Percentiles rank a stretch among this genome's conserved stretches.
Evolutionary conservation across 2,113 vertebrate genomes (phyloP).

Genomic region (Caloenas nicobarica): DNA sequence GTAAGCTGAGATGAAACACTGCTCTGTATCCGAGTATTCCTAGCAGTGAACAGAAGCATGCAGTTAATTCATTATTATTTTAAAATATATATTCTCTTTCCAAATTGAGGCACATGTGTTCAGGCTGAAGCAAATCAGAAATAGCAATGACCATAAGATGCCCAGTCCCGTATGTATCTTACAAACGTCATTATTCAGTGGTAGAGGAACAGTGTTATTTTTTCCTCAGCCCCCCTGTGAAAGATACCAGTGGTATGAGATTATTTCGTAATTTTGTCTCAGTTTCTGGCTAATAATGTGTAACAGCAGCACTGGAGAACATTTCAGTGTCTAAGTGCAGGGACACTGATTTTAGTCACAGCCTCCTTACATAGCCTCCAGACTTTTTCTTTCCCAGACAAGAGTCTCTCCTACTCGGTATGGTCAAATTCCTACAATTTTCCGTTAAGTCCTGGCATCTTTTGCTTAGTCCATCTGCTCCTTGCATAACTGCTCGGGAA

Average conservation of each 20-base stretch:
- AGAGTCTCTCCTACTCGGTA: neutral
- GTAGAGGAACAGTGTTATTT: neutral
- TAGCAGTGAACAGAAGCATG: neutral
- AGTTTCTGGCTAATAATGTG: neutral
- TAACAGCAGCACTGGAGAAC: neutral
- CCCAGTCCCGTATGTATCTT: neutral
- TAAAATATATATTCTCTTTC: neutral
- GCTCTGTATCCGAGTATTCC: neutral
- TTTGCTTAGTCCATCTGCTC: neutral
- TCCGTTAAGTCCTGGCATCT: neutral
- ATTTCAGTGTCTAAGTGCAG: neutral
- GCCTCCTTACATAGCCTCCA: neutral
- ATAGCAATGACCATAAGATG: neutral
- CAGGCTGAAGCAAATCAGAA: neutral
- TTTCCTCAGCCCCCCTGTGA: neutral
- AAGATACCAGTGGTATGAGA: neutral
- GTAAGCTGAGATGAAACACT: constrained; percentile 74
- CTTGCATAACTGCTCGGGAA: neutral
- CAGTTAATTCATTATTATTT: neutral
- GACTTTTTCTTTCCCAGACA: neutral
- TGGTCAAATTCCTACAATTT: neutral
- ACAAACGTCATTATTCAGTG: neutral
- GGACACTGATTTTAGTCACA: neutral
- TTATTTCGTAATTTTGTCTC: neutral
- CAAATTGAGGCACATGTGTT: neutral